phyloP scores from a whole-genome alignment of 2,888 invertebrate genomes.

The Smittia sp. region DNA sequence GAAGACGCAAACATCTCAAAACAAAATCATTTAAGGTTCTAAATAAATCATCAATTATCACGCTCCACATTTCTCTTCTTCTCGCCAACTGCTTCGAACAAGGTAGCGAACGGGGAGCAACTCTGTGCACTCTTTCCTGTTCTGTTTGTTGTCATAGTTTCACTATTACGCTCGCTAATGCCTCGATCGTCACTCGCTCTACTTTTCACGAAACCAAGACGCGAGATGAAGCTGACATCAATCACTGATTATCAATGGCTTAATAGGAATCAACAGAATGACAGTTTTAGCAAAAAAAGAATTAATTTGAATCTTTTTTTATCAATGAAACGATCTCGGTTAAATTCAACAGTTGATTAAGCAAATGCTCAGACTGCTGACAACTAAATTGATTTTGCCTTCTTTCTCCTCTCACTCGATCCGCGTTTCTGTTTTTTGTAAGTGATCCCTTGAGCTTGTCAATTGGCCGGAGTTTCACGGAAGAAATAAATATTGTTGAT shows the following conservation, averaged over 20 bases:
- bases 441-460: constrained; percentile 15
- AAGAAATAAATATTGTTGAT: constrained; percentile 26
- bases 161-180: constrained; percentile 1
- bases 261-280: constrained; percentile 30
- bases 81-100: not conserved
- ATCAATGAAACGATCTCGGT: constrained; percentile 28
- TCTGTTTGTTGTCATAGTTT: not conserved
- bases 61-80: constrained; percentile 16
- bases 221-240: constrained; percentile 13
- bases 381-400: constrained; percentile 30
- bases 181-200: constrained; percentile 7
- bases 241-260: constrained; percentile 22
- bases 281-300: constrained; percentile 16
- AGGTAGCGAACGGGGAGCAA: not conserved
- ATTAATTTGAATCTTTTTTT: constrained; percentile 20
- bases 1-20: not conserved
- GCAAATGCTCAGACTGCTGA: constrained; percentile 26
- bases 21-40: not conserved
- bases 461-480: constrained; percentile 4
- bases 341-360: constrained; percentile 29
- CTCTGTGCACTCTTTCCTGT: not conserved
- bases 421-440: not conserved
- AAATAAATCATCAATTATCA: constrained; percentile 9
- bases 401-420: not conserved
- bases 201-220: constrained; percentile 7